A percentile compares a stretch with the other conserved stretches of the same genome.
phyloP scores from a whole-genome alignment of 1,140 invertebrate species.

The Macrosteles quadrilineatus region DNA sequence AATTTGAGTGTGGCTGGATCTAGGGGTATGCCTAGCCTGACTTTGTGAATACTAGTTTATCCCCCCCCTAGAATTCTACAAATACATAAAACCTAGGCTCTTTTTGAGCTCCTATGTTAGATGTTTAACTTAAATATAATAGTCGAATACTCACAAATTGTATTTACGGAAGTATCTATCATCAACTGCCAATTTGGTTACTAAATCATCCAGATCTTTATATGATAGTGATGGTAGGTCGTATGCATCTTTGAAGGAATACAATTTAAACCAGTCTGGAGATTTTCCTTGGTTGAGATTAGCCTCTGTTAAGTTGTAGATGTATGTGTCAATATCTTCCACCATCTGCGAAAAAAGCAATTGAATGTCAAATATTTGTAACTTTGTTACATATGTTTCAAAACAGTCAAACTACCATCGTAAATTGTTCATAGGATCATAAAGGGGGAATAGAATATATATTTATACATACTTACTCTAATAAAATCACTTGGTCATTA shows the following conservation, averaged over 20 bases:
- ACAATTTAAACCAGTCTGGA: slow-evolving; percentile 67
- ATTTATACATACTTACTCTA: not conserved
- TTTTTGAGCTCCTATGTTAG: no score
- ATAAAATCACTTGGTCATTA: no score
- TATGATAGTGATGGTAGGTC: slow-evolving; percentile 51
- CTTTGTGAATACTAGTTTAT: no score
- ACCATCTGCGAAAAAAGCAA: no score
- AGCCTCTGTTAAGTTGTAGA: slow-evolving; percentile 74
- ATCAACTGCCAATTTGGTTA: slow-evolving; percentile 46
- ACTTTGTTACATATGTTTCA: slow-evolving; percentile 32
- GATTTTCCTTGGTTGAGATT: slow-evolving; percentile 58
- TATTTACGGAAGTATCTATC: slow-evolving; percentile 47
- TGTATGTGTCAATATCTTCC: slow-evolving; percentile 69
- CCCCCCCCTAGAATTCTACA: no score
- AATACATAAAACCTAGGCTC: no score
- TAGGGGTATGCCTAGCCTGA: no score
- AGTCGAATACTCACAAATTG: slow-evolving; percentile 46
- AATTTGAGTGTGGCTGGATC: no score
- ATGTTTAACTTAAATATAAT: no score
- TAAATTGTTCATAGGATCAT: not conserved
- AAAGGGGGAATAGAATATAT: not conserved
- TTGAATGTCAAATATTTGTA: no score
- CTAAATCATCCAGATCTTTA: slow-evolving; percentile 47
- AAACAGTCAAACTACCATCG: not conserved
- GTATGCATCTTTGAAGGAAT: slow-evolving; percentile 67